Percentiles rank a stretch among this genome's conserved stretches.
Conservation (phyloP, 2,888 invertebrate genomes). For the Conchocele bisecta region DNA sequence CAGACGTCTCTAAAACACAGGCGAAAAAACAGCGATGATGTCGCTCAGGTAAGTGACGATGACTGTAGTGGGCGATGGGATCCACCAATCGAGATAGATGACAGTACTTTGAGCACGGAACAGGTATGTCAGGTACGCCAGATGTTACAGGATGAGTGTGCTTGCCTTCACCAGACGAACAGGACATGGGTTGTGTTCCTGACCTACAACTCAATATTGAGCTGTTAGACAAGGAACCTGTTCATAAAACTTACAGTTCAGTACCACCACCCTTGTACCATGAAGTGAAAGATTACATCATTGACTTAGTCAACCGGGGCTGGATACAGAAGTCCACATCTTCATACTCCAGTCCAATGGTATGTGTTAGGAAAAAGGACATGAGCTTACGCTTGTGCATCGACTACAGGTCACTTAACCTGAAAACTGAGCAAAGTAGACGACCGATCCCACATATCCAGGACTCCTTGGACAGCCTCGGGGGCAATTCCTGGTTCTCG, state of each 20-base stretch:
- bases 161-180: slow-evolving; percentile 1
- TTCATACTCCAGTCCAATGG: slow-evolving; percentile 46
- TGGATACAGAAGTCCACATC: slow-evolving; percentile 26
- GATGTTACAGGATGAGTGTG: slow-evolving; percentile 13
- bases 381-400: slow-evolving; percentile 41
- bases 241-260: slow-evolving; percentile 15
- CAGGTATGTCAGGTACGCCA: slow-evolving; percentile 15
- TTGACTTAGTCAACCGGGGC: slow-evolving; percentile 9
- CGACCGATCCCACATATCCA: slow-evolving; percentile 52
- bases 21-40: not conserved
- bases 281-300: slow-evolving; percentile 18
- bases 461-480: slow-evolving; percentile 44
- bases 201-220: slow-evolving; percentile 20
- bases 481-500: slow-evolving; percentile 44
- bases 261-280: slow-evolving; percentile 23
- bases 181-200: slow-evolving; percentile 18
- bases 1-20: not conserved
- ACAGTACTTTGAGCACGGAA: not conserved
- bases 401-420: slow-evolving; percentile 43
- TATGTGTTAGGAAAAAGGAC: slow-evolving; percentile 55
- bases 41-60: no score
- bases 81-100: slow-evolving; percentile 8
- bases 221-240: not conserved
- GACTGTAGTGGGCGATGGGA: slow-evolving; percentile 11
- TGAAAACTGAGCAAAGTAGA: slow-evolving; percentile 32